Conservation (phyloP, 2,888 invertebrate species). For the Dicranocentrus wangi region DNA sequence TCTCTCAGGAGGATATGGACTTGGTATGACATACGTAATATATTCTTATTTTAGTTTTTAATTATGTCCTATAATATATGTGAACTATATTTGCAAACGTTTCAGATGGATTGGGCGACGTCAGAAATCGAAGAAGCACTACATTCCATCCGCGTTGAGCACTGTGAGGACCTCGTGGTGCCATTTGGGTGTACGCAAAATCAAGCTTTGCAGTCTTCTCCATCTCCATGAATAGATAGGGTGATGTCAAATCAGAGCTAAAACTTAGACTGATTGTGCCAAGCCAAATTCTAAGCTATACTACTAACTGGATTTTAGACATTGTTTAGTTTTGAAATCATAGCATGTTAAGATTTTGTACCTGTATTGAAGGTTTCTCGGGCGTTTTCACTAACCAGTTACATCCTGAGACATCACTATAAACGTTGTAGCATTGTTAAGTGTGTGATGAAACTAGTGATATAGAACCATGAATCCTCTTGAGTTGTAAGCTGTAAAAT, state of each 20-base stretch:
- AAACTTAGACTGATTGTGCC: conserved; percentile 69
- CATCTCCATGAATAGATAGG: conserved; percentile 47
- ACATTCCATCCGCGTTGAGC: conserved; percentile 72
- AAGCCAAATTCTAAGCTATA: conserved; percentile 42
- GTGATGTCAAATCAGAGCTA: conserved; percentile 22
- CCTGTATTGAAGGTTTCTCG: conserved; percentile 35
- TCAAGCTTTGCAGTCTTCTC: conserved; percentile 59
- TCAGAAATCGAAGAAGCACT: conserved; percentile 71
- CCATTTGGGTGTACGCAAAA: conserved; percentile 70
- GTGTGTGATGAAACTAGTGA: conserved; percentile 40
- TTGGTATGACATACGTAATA: conserved; percentile 63
- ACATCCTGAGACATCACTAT: conserved; percentile 5
- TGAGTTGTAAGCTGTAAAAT: not conserved
- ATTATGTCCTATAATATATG: not conserved
- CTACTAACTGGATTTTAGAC: not conserved
- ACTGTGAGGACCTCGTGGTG: conserved; percentile 72
- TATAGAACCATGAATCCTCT: conserved; percentile 6
- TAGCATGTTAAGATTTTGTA: conserved; percentile 28
- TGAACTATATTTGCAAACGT: not conserved
- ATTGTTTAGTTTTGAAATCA: not conserved
- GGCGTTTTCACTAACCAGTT: not conserved
- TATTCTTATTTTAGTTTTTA: not conserved
- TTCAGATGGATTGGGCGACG: conserved; percentile 72
- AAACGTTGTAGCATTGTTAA: not conserved
- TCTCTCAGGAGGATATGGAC: conserved; percentile 71